phyloP scores from a whole-genome alignment of 2,113 vertebrate species.

The Dipodomys ordii region DNA sequence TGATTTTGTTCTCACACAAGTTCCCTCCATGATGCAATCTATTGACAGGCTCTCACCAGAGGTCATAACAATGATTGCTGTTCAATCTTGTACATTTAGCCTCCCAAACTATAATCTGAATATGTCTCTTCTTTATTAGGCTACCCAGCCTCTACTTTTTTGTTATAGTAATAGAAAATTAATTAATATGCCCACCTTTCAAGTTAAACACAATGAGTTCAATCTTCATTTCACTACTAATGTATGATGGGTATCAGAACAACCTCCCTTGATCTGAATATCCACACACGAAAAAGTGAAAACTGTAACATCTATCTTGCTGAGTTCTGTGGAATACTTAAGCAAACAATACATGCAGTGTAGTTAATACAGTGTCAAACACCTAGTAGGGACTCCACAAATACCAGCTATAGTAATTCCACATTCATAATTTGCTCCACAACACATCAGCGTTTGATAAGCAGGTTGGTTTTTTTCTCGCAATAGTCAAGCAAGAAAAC shows the following conservation, averaged over 20 bases:
- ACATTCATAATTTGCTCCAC: neutral
- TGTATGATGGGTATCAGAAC: neutral
- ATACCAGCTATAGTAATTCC: neutral
- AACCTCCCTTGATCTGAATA: neutral
- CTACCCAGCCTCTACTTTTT: neutral
- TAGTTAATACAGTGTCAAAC: neutral
- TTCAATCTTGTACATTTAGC: neutral
- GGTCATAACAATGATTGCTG: no score
- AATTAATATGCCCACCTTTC: neutral
- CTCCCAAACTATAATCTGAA: neutral
- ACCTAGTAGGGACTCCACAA: neutral
- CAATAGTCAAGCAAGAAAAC: neutral
- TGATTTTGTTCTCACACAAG: neutral
- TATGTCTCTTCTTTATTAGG: neutral
- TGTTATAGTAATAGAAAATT: neutral
- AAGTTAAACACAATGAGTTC: neutral
- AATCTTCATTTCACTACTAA: neutral
- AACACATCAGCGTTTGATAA: neutral
- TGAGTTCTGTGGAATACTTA: neutral
- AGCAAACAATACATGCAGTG: neutral
- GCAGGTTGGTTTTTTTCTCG: neutral
- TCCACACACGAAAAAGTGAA: neutral
- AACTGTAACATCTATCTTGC: neutral
- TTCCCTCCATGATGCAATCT: neutral
- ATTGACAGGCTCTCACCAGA: neutral